phyloP scores from a whole-genome alignment of 1,140 invertebrate genomes.

The Dermatophagoides farinae region DNA sequence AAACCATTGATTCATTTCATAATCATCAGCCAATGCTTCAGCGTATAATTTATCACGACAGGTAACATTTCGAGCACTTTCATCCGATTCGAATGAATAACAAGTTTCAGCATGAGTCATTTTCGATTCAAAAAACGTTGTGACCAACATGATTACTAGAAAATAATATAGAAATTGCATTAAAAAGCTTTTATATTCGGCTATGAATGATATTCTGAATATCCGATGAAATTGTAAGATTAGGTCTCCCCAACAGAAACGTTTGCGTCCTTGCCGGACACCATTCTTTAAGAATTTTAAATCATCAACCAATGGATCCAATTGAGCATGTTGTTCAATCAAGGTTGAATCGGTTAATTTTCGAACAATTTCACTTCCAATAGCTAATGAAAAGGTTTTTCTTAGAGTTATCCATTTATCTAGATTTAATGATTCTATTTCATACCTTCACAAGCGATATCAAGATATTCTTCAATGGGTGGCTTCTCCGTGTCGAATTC shows the following conservation, averaged over 20 bases:
- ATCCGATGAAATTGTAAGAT: not conserved
- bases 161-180: not conserved
- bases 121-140: not conserved
- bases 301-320: not conserved
- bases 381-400: not conserved
- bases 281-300: not conserved
- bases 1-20: not conserved
- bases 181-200: not conserved
- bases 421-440: not conserved
- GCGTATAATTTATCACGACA: not conserved
- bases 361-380: not conserved
- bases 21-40: not conserved
- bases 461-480: no score
- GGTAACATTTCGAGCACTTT: not conserved
- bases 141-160: not conserved
- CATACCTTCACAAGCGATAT: not conserved
- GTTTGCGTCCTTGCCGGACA: not conserved
- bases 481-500: no score
- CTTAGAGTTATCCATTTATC: not conserved
- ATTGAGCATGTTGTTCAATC: not conserved
- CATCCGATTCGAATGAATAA: not conserved
- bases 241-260: not conserved
- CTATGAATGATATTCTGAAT: not conserved
- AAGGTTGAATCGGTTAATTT: not conserved
- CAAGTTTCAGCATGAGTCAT: not conserved